phyloP scores from a whole-genome alignment of 2,797 vertebrate species.

The Danio kyathit region DNA sequence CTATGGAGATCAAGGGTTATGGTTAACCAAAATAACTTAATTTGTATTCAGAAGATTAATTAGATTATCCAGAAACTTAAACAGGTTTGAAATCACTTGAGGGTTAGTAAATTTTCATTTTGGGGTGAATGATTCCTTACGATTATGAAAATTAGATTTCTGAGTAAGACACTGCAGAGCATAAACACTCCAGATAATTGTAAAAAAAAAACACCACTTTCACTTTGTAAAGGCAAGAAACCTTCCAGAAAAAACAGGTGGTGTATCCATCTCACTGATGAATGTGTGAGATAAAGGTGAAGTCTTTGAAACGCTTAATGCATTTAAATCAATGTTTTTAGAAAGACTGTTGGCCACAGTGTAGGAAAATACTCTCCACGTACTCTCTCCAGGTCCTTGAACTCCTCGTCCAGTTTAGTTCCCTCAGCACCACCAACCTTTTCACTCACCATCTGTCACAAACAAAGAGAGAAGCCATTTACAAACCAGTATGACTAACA shows the following conservation, averaged over 20 bases:
- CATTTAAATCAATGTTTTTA: slow-evolving; percentile 13
- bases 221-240: neutral
- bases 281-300: neutral
- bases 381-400: slow-evolving; percentile 97
- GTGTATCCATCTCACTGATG: neutral
- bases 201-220: slow-evolving; percentile 5
- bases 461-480: slow-evolving; percentile 24
- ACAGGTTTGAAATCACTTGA: too few species aligned
- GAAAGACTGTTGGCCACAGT: neutral
- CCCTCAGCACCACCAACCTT: slow-evolving; percentile 98
- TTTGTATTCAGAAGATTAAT: too few species aligned
- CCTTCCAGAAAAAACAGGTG: slow-evolving; percentile 1
- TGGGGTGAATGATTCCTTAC: neutral
- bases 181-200: neutral
- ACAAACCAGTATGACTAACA: neutral
- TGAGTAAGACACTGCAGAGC: neutral
- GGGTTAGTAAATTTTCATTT: too few species aligned
- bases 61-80: too few species aligned
- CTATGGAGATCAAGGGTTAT: too few species aligned
- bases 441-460: slow-evolving; percentile 93
- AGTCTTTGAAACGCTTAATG: slow-evolving; percentile 18
- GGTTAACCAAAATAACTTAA: too few species aligned
- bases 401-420: slow-evolving; percentile 98
- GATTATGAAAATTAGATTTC: neutral
- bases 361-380: slow-evolving; percentile 58